Base-by-base conservation (phyloP, 2,797 vertebrate genomes). In the Zalophus californianus region DNA sequence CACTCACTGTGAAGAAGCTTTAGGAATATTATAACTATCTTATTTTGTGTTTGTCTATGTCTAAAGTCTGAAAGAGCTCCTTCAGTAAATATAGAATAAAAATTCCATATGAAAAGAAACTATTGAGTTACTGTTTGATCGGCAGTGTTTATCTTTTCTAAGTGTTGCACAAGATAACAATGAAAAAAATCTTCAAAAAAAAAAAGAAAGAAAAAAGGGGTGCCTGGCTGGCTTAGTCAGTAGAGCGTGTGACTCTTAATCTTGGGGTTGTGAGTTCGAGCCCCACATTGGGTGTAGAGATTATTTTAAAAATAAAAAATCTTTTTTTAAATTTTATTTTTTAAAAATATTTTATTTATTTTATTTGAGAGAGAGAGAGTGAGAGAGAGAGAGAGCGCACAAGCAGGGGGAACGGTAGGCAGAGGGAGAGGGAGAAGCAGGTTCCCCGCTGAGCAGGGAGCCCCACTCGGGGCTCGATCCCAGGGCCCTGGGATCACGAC, bases 21-120 rank as follows among this genome's bases (percentile, higher is more conserved):
- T 70, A 90, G 64, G n/a, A 54, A 52, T 85, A 91, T 72, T 66
- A 20, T 75, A 85, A 91, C 12, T 73, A 72, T 58, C 73, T 80
- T 73, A 79, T 91, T 87, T 96, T 91, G 23, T 41, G 38, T 87
- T 93, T 52, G 27, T 62, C 48, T 87, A 38, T 78, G 52, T 90
- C 62, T 93, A 62, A 95, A 66, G 14, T 85, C 83, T 85, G 60
- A 91, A 96, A 91, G 29, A 73, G 32, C 14, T 79, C 70, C 90
- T 90, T 79, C 41, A 58, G 38, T 90, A 92, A 86, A 86, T 23
- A 68, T 16, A 58, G 9, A 82, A 79, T 85, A 94, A 73, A 70
- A 88, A 60, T 41, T 89, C 25, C 79, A 90, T 87, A 68, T 73
- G 56, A 84, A 90, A 70, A 25, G 35, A 89, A 90, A 91, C 4